Evolutionary conservation across 53 echinoderm and acorn worm species (phyloP).

Genomic region (Echinometra lucunter): DNA sequence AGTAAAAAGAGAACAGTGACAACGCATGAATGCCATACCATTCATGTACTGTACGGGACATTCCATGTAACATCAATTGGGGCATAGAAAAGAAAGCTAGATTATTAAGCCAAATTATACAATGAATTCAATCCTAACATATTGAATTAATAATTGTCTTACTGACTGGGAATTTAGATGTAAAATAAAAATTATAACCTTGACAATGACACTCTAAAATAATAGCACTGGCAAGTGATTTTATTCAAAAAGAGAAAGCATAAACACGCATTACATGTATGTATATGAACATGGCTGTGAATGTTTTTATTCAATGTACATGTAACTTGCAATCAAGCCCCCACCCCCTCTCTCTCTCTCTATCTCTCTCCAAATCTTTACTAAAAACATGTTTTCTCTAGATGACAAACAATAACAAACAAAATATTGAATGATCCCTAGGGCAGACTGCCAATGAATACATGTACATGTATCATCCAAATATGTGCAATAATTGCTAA

Average conservation of each 20-base stretch:
- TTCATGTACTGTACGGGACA: slow-evolving; percentile 95
- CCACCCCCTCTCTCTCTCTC: background rate
- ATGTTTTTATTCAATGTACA: too few species aligned
- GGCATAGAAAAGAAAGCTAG: slow-evolving; percentile 75
- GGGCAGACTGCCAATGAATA: background rate
- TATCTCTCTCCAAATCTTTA: background rate
- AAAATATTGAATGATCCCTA: background rate
- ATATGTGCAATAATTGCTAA: background rate
- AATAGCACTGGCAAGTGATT: too few species aligned
- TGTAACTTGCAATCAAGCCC: background rate
- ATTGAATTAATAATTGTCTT: too few species aligned
- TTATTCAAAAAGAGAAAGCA: too few species aligned
- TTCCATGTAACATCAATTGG: slow-evolving; percentile 90
- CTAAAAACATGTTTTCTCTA: background rate
- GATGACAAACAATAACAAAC: background rate
- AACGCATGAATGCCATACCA: slow-evolving; percentile 92
- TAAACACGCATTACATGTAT: too few species aligned
- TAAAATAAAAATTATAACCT: too few species aligned
- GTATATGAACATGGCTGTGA: too few species aligned
- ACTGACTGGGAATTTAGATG: too few species aligned
- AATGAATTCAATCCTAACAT: too few species aligned
- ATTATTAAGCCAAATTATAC: too few species aligned
- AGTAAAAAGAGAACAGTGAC: slow-evolving; percentile 29
- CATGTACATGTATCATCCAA: background rate
- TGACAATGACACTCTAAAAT: too few species aligned